Base-by-base conservation (phyloP, 1,140 invertebrate species). In the Zaprionus africanus region DNA sequence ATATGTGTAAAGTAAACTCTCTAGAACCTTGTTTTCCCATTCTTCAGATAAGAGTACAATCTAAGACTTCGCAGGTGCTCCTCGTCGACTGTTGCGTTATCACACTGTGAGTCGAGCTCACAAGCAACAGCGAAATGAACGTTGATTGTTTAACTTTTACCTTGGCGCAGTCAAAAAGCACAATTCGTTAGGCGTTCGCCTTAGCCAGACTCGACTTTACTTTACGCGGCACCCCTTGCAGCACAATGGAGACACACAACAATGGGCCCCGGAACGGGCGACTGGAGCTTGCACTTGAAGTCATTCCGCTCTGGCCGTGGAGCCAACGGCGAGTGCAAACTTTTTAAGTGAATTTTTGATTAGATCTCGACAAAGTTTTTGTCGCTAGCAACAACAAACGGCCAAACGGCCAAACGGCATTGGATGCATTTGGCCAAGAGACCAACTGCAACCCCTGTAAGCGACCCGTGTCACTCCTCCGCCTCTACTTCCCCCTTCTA, bases 291-390 rank as follows among this genome's bases (percentile, higher is more conserved):
- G 79, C 69, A 78, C 72, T 87, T 80, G 79, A 72, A 86, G 84
- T 79, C 75, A 84, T 78, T 81, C 36, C 58, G 63, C 63, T 38
- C 53, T 46, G 58, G 36, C 36, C 83, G 65, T 62, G 70, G 53
- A 60, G 64, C 76, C 58, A 58, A 54, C 76, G 71, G 78, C 81
- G 68, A 81, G 85, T 73, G 78, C 75, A 88, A 88, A 88, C 85
- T 88, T 88, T 88, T 88, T 88, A 88, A 88, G 85, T 88, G 85
- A 88, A 88, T 88, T 88, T 88, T 88, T 88, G 85, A 88, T 88
- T 88, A 88, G 85, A 88, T 88, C 85, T 85, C 85, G 72, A 81
- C 81, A 88, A 88, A 88, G 81, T 88, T 88, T 88, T 85, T 90
- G 76, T 78, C 78, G 71, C 70, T 65, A 76, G 82, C 77, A 60